Evolutionary conservation across 35 echinoderm and acorn worm genomes (phyloP).

Genomic region (Stichopus chloronotus): DNA sequence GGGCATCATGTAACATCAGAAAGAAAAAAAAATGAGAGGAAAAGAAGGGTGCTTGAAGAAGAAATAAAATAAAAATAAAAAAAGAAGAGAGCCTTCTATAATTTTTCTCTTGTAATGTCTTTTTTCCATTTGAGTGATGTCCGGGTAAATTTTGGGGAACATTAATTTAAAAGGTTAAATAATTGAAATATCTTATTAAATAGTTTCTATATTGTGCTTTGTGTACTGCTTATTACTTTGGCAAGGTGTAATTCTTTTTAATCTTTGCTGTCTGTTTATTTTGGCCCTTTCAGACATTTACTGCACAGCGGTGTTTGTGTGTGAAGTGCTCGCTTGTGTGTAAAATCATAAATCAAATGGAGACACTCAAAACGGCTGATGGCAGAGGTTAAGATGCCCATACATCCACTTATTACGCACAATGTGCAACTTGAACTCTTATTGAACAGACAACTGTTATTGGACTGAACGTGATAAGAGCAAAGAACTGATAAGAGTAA

Average conservation of each 20-base stretch:
- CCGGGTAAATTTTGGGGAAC: neutral
- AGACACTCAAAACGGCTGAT: neutral
- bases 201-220: no score
- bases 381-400: neutral
- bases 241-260: neutral
- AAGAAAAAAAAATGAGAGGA: no score
- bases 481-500: no score
- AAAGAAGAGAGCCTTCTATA: no score
- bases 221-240: neutral
- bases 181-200: neutral
- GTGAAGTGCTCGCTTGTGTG: neutral
- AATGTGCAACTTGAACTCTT: no score
- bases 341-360: neutral
- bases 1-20: no score
- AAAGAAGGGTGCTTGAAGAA: no score
- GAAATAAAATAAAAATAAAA: no score
- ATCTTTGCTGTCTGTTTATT: neutral
- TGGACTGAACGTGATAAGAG: no score
- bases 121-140: conserved; percentile 11
- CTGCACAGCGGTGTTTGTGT: neutral
- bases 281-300: neutral
- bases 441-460: no score
- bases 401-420: no score
- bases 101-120: neutral
- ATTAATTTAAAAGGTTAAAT: neutral